phyloP scores from a whole-genome alignment of 2,113 vertebrate genomes.

The Glaucomys volans region DNA sequence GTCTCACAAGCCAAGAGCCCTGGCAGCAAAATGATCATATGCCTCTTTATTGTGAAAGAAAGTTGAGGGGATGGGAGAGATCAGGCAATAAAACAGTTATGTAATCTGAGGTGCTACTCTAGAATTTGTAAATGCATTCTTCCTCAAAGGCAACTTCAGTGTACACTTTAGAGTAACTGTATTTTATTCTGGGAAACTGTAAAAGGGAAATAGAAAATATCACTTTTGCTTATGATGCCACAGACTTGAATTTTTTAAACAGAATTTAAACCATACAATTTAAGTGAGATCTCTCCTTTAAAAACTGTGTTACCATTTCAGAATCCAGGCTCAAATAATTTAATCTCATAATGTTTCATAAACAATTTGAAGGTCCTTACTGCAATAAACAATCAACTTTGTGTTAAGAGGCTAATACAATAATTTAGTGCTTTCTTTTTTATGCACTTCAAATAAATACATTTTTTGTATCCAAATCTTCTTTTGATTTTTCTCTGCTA shows the following conservation, averaged over 20 bases:
- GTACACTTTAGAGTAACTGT: not conserved
- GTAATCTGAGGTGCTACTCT: not conserved
- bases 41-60: not conserved
- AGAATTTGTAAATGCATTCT: not conserved
- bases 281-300: no score
- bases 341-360: not conserved
- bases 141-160: not conserved
- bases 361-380: not conserved
- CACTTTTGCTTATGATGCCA: not conserved
- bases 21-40: not conserved
- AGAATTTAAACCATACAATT: not conserved
- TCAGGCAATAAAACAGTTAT: not conserved
- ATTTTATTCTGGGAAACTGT: not conserved
- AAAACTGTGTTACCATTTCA: not conserved
- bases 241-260: not conserved
- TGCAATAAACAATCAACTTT: not conserved
- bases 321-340: not conserved
- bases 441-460: not conserved
- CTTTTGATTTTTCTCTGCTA: not conserved
- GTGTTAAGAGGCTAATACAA: not conserved
- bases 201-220: not conserved
- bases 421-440: not conserved
- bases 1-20: not conserved
- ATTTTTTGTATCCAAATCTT: not conserved
- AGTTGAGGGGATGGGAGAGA: not conserved